phyloP scores from a whole-genome alignment of 1,140 invertebrate genomes.

The Drosophila erecta region DNA sequence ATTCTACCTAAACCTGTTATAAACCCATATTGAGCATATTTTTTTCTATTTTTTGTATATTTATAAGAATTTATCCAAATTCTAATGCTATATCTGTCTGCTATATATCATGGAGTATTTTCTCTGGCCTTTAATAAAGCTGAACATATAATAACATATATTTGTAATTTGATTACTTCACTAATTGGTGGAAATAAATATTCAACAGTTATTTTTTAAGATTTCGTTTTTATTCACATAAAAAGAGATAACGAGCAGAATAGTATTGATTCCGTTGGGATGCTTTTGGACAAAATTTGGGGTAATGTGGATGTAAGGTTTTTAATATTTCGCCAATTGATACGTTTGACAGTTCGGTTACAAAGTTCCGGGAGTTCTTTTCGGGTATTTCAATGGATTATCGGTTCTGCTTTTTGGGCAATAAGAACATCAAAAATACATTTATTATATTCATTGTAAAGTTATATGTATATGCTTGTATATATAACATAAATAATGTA shows the following conservation, averaged over 20 bases:
- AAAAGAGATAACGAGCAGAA: constrained; percentile 54
- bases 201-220: constrained; percentile 12
- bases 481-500: constrained; percentile 47
- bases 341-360: not conserved
- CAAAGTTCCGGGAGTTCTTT: constrained; percentile 2
- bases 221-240: constrained; percentile 47
- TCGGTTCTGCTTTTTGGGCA: constrained; percentile 37
- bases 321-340: constrained; percentile 3
- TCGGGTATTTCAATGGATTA: constrained; percentile 10
- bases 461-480: constrained; percentile 26
- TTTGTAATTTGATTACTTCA: no score
- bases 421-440: constrained; percentile 56
- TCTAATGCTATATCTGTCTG: no score
- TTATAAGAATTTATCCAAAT: no score
- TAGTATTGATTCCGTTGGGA: constrained; percentile 14
- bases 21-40: no score
- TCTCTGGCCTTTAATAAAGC: no score
- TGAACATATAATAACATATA: no score
- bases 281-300: constrained; percentile 3
- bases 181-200: not conserved
- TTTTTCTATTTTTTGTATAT: no score
- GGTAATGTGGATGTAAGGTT: not conserved
- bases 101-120: no score
- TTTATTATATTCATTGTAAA: constrained; percentile 53
- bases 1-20: no score